Conservation (phyloP, 2,888 invertebrate species). For the Pimpla rufipes region DNA sequence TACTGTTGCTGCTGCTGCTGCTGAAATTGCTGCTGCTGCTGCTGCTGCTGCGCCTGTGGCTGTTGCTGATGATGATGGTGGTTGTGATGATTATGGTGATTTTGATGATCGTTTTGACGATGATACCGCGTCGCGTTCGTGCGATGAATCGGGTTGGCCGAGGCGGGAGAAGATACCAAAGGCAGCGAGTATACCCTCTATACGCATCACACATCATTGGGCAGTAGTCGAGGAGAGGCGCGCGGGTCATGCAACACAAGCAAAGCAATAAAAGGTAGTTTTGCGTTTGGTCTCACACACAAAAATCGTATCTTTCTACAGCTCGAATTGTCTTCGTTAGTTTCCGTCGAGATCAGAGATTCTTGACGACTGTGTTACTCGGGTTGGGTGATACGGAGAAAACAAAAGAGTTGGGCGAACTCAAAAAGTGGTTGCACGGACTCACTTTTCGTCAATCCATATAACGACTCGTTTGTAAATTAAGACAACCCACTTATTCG, state of each 20-base stretch:
- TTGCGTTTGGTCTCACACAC: conserved; percentile 58
- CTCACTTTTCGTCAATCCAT: too few species aligned
- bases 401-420: too few species aligned
- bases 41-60: conserved; percentile 72
- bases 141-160: conserved; percentile 79
- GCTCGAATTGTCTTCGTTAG: conserved; percentile 15
- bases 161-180: conserved; percentile 83
- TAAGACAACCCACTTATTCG: too few species aligned
- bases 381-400: too few species aligned
- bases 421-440: too few species aligned
- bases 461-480: too few species aligned
- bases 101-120: conserved; percentile 82
- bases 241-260: conserved; percentile 84
- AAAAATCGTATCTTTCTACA: conserved; percentile 2
- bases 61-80: conserved; percentile 76
- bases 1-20: conserved; percentile 65
- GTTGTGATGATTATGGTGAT: conserved; percentile 79
- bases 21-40: conserved; percentile 69
- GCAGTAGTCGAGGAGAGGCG: conserved; percentile 75
- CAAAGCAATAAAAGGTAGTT: conserved; percentile 81
- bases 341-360: neutral
- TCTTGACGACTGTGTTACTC: neutral
- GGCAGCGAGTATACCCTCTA: conserved; percentile 86
- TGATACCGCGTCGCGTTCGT: conserved; percentile 84
- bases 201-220: conserved; percentile 72